Evolutionary conservation across 2,888 invertebrate genomes (phyloP), one percentile per base, ranked within the genome.

Genomic region (Ganaspis brasiliensis): DNA sequence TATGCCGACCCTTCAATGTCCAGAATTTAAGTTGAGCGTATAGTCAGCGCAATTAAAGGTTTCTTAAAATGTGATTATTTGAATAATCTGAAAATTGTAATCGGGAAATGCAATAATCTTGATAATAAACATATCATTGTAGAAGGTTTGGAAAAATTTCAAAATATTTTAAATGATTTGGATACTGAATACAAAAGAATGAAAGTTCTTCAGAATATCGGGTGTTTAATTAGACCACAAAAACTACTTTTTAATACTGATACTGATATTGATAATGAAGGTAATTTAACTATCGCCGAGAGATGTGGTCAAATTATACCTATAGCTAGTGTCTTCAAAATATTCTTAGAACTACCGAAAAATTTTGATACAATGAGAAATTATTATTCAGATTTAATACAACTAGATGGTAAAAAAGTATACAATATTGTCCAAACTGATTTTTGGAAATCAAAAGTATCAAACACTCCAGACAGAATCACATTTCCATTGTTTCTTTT

Each of bases 11-110:
- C 61, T 26, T n/a, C 37, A 14, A 9, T 61, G 2, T 31, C 35
- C 1, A 61, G 61, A 61, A 16, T 61, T 16, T 26, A 61, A 16
- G 31, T 52, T 24, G 45, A 74, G 52, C 59, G 35, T n/a, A 72
- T 19, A 5, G 24, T 74, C 52, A 21, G 45, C 52, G 35, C n/a
- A 55, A 26, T 74, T 52, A 31, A 67, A 10, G 16, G 12, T 16
- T 74, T 74, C 52, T 45, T 72, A 40, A 57, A 72, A 21, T 57
- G 26, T 72, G 16, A 14, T 37, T 72, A 72, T 21, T 40, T 72
- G 19, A 40, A 72, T 37, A n/a, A 26, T 31, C 37, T 72, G 2
- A 72, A 72, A 72, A 24, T 57, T 37, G 19, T 37, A 21, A 37
- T 72, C 2, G 31, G 19, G 35, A 16, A 9, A 0, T n/a, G 57